Percentiles rank a stretch among this genome's conserved stretches.
These are phyloP conservation scores for Pteruthius melanotis DNA, from an alignment of 2,113 vertebrate species.

Conservation along the genomic window DNA sequence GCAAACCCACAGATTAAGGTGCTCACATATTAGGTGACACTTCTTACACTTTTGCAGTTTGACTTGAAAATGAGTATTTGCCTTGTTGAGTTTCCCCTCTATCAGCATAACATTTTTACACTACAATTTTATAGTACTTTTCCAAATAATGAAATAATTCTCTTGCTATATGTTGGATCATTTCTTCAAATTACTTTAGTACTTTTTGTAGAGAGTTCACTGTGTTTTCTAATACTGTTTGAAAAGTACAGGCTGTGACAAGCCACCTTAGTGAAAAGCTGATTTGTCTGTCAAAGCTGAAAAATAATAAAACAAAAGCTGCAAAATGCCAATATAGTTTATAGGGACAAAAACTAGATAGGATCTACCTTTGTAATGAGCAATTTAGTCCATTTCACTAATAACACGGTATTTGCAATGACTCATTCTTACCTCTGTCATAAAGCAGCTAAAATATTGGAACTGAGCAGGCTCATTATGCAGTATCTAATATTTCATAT, in stretches of 20 bases:
- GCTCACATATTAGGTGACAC: background rate
- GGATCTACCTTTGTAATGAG: background rate
- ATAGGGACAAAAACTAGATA: background rate
- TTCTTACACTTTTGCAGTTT: background rate
- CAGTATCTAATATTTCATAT: background rate
- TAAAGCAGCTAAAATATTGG: background rate
- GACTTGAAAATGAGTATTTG: background rate
- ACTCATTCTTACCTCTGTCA: background rate
- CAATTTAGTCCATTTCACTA: background rate
- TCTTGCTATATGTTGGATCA: background rate
- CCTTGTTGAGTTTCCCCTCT: background rate
- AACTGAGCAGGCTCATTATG: background rate
- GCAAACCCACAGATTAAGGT: background rate
- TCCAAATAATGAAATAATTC: background rate
- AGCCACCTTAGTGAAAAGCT: background rate
- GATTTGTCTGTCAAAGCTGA: background rate
- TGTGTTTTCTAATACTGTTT: background rate
- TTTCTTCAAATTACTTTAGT: background rate
- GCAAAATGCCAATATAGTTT: background rate
- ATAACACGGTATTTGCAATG: background rate
- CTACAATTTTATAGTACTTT: background rate
- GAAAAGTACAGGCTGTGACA: background rate
- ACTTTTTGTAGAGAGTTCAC: background rate
- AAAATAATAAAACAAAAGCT: background rate
- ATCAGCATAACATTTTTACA: background rate